Percentiles rank a stretch among this genome's conserved stretches.
phyloP scores from a whole-genome alignment of 1,140 invertebrate species.

The Drosophila gunungcola region DNA sequence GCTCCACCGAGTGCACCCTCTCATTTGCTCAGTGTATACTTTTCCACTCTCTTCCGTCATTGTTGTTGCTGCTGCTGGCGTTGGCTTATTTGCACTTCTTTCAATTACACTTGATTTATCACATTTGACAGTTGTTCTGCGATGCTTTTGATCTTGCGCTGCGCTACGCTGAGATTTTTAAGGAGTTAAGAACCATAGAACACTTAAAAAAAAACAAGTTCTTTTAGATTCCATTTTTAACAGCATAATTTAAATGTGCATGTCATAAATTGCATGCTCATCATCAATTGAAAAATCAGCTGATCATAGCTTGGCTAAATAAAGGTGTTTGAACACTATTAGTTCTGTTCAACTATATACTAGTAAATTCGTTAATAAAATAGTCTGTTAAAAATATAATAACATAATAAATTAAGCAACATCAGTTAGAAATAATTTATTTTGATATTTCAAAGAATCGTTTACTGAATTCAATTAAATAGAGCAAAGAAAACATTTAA shows the following conservation, averaged over 20 bases:
- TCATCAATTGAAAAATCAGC: too few relatives aligned
- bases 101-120: constrained; percentile 83
- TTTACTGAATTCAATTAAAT: too few relatives aligned
- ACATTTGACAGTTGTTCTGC: constrained; percentile 76
- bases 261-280: too few relatives aligned
- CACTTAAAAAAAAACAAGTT: neutral
- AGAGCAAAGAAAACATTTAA: neutral
- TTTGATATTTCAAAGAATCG: too few relatives aligned
- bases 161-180: constrained; percentile 14
- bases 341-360: too few relatives aligned
- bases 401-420: too few relatives aligned
- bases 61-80: constrained; percentile 55
- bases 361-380: too few relatives aligned
- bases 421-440: too few relatives aligned
- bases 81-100: constrained; percentile 81
- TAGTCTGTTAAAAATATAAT: too few relatives aligned
- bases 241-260: too few relatives aligned
- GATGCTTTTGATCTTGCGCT: constrained; percentile 61
- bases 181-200: constrained; percentile 1
- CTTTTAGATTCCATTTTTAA: neutral
- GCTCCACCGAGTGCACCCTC: constrained; percentile 5
- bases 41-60: constrained; percentile 26
- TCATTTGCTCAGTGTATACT: constrained; percentile 29
- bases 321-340: too few relatives aligned
- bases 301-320: too few relatives aligned